Base-by-base conservation (phyloP, 2,888 invertebrate genomes). In the Drosophila heteroneura region DNA sequence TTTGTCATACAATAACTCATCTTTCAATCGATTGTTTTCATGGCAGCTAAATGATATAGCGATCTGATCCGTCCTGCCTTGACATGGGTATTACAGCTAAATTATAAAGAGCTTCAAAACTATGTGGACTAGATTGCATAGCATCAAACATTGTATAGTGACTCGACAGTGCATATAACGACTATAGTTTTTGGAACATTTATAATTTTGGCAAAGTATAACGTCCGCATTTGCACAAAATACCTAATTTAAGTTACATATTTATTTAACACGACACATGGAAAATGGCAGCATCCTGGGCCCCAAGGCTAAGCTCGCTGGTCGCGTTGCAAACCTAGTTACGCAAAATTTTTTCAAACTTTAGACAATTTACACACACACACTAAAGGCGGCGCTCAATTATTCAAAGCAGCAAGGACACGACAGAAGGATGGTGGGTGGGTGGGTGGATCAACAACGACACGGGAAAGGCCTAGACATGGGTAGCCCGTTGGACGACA, bases 341-440 rank as follows among this genome's bases (percentile, higher is more conserved):
- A 75, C 74, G 81, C 70, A 81, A 73, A 90, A 85, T 83, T 85
- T 90, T 90, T 89, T 56, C 87, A 85, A 85, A 89, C 89, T 85
- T 85, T 90, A 85, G 63, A 82, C 83, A 78, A 79, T 72, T 64
- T 61, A 49, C 67, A 64, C 52, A 67, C 56, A 67, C 28, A 61
- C 30, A 71, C 35, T 16, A 26, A 9, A 60, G 67, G 73, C 73
- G 66, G n/a, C 35, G 82, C 80, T 76, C 89, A 88, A 88, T 83
- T 83, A 88, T 83, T 85, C 89, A 85, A 83, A 81, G 71, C 89
- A 64, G 70, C 71, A 26, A 39, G 59, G 60, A 51, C 61, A 59
- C 47, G 37, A 54, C 59, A 49, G 22, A 58, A 51, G 16, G 30
- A 54, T 41, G 57, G 41, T 53, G 63, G 47, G 61, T 59, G 59